Percentiles rank a stretch among this genome's conserved stretches.
Conservation (phyloP, 2,888 invertebrate species). For the Drosophila histrio region DNA sequence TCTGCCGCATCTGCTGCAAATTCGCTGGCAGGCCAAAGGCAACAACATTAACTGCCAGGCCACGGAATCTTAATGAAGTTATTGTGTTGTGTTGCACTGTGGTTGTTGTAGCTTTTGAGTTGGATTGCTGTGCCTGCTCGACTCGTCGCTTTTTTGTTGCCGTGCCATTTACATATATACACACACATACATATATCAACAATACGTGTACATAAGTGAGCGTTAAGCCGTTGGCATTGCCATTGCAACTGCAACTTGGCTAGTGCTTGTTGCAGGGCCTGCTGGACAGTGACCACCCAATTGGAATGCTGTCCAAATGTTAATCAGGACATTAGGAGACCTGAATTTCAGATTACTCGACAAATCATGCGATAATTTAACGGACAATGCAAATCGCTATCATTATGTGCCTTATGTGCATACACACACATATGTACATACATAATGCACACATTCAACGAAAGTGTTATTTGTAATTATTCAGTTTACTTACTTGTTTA, state of each 20-base stretch:
- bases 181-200: background rate
- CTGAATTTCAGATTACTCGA: background rate
- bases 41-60: slow-evolving; percentile 40
- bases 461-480: too few species aligned
- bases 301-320: slow-evolving; percentile 4
- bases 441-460: too few species aligned
- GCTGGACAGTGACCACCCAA: slow-evolving; percentile 16
- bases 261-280: slow-evolving; percentile 2
- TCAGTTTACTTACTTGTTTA: too few species aligned
- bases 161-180: slow-evolving; percentile 41
- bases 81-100: slow-evolving; percentile 60
- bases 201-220: slow-evolving; percentile 1
- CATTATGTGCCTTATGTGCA: background rate
- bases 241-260: slow-evolving; percentile 13
- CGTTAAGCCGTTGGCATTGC: slow-evolving; percentile 28
- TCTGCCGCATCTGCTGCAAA: slow-evolving; percentile 54
- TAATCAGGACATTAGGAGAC: slow-evolving; percentile 3
- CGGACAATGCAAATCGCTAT: background rate
- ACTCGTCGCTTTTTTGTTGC: slow-evolving; percentile 26
- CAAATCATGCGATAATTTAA: background rate
- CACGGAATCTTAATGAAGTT: slow-evolving; percentile 77
- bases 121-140: slow-evolving; percentile 17
- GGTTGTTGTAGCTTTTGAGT: slow-evolving; percentile 28
- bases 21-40: slow-evolving; percentile 49
- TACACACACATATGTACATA: too few species aligned